Evolutionary conservation across 1,140 invertebrate genomes (phyloP).

Genomic region (Cherax destructor): DNA sequence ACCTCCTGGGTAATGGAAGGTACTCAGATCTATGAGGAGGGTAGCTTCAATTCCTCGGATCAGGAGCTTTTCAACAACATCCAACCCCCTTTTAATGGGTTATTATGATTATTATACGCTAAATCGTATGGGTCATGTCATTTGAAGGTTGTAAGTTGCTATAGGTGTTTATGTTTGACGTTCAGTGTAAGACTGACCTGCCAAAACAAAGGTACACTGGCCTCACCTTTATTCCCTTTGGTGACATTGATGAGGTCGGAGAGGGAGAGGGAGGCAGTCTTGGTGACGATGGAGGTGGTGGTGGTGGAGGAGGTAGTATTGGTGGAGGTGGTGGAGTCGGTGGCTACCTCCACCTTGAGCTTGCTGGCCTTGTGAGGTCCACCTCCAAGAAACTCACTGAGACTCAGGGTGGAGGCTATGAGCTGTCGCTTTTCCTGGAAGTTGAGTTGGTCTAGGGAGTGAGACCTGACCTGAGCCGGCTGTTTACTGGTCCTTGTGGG

Average conservation of each 20-base stretch:
- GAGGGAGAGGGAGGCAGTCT: conserved; percentile 62
- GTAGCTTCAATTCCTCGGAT: no score
- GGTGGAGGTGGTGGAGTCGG: not conserved
- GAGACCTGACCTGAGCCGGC: conserved; percentile 81
- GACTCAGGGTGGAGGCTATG: conserved; percentile 88
- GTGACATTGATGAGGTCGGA: conserved; percentile 63
- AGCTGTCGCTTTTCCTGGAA: conserved; percentile 92
- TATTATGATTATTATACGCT: no score
- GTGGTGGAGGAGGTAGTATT: conserved; percentile 14
- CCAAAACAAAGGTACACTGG: no score
- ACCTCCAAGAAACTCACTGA: conserved; percentile 83
- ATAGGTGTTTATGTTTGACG: no score
- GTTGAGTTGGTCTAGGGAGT: conserved; percentile 90
- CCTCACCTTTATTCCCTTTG: conserved; percentile 57
- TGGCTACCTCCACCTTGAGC: conserved; percentile 19
- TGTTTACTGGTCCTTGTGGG: conserved; percentile 7
- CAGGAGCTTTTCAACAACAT: no score
- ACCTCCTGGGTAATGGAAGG: no score
- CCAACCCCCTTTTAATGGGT: no score
- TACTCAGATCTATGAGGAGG: no score
- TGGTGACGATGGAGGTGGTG: conserved; percentile 41
- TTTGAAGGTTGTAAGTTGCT: no score
- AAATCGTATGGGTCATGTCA: no score
- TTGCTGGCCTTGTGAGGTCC: conserved; percentile 28
- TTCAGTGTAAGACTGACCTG: no score